Evolutionary conservation across 2,797 vertebrate species (phyloP), one percentile per base, ranked within the genome.

Genomic region (Sebastiscus albofasciatus): DNA sequence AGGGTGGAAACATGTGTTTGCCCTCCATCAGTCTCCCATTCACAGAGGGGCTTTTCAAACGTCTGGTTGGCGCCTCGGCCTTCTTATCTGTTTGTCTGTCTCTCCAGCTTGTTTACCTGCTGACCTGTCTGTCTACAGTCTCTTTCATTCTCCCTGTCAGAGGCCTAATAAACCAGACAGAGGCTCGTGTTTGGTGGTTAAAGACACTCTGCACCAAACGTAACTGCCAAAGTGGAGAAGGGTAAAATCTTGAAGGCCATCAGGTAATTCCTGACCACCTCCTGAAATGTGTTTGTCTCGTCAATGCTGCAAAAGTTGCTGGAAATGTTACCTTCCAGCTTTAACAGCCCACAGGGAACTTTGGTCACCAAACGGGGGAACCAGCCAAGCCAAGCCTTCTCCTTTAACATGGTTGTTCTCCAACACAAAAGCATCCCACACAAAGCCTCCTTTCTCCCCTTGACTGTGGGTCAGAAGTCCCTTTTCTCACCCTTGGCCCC

Each of bases 391-490:
- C 87, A 90, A 96, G 94, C 94, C 94, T 94, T 95, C 94, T 96
- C 87, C 95, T 96, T 97, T 97, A 97, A 97, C 96, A 97, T 95
- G 97, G 96, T 96, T 95, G 94, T 94, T 96, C 95, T 86, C 81
- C 39, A 83, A 96, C 95, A 99, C 97, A 99, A 99, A 98, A 97
- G 97, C 94, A 77, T 89, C 83, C 78, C 93, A 96, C 94, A 97
- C 96, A 97, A 97, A 97, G 96, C 94, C 95, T 93, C 95, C 96
- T 96, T 98, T 96, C 96, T 97, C 96, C 97, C 96, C 96, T 96
- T 96, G 95, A 97, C 96, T 96, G 95, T 97, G 97, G 97, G 97
- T 99, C 98, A 99, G 97, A 99, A 99, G 98, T 99, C 97, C 96
- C 94, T 96, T 96, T 97, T 96, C 96, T 93, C 92, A 92, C 92